These are phyloP conservation scores for Bubo bubo DNA, from an alignment of 2,113 vertebrate species.

Conservation along the genomic window DNA sequence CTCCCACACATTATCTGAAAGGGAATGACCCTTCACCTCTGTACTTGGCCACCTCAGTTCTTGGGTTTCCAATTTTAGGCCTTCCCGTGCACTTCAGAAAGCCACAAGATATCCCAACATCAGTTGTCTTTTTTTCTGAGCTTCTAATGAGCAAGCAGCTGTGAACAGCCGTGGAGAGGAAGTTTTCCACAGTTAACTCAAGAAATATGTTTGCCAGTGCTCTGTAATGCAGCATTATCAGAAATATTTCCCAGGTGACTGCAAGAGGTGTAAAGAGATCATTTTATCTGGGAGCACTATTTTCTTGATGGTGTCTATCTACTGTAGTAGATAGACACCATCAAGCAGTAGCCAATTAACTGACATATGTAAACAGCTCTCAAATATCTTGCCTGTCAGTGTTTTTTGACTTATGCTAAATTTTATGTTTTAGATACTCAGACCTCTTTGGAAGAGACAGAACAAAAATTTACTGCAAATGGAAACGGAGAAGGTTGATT, in stretches of 20 bases:
- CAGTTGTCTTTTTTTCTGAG: not conserved
- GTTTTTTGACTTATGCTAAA: not conserved
- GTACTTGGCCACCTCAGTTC: not conserved
- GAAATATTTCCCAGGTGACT: not conserved
- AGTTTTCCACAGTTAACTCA: not conserved
- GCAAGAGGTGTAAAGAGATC: not conserved
- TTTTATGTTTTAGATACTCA: not conserved
- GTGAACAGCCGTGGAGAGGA: not conserved
- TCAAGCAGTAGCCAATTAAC: not conserved
- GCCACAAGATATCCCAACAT: not conserved
- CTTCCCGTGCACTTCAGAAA: not conserved
- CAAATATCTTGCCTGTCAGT: not conserved
- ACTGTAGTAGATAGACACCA: too few species aligned
- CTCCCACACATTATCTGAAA: not conserved
- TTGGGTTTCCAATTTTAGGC: not conserved
- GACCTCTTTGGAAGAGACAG: not conserved
- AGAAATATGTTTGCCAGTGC: not conserved
- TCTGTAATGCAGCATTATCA: not conserved
- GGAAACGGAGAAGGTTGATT: not conserved
- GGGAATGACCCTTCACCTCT: not conserved
- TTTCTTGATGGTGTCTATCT: not conserved
- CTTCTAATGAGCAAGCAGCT: not conserved
- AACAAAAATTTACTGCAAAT: not conserved
- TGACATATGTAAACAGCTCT: not conserved
- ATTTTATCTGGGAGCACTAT: not conserved